Evolutionary conservation across 1,140 invertebrate species (phyloP).

Genomic region (Lepidotrigona ventralis): DNA sequence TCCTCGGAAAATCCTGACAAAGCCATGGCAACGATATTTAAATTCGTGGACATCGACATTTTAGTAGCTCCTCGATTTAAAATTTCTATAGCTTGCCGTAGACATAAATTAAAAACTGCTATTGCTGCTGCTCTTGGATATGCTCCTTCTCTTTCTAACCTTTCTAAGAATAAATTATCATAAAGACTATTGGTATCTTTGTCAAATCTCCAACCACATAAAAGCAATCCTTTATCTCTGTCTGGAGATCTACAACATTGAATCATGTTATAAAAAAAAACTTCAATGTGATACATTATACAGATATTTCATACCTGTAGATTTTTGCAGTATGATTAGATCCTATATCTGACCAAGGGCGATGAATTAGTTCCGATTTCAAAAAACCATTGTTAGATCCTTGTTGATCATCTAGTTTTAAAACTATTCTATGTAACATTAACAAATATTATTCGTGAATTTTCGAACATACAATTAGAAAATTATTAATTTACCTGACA

Average conservation of each 20-base stretch:
- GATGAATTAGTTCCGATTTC: slow-evolving; percentile 75
- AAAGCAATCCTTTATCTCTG: slow-evolving; percentile 87
- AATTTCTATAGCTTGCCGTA: slow-evolving; percentile 91
- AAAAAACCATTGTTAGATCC: slow-evolving; percentile 69
- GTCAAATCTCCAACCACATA: slow-evolving; percentile 94
- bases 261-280: slow-evolving; percentile 3
- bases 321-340: slow-evolving; percentile 77
- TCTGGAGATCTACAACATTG: slow-evolving; percentile 84
- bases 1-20: slow-evolving; percentile 93
- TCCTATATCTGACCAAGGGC: slow-evolving; percentile 77
- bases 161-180: slow-evolving; percentile 81
- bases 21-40: slow-evolving; percentile 92
- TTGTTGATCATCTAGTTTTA: slow-evolving; percentile 75
- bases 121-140: slow-evolving; percentile 94
- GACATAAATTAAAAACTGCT: slow-evolving; percentile 93
- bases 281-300: not conserved
- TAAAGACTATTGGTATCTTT: slow-evolving; percentile 80
- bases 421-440: slow-evolving; percentile 70
- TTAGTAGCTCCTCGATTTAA: slow-evolving; percentile 85
- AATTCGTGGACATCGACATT: slow-evolving; percentile 72
- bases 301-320: slow-evolving; percentile 67
- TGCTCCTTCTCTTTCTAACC: slow-evolving; percentile 83
- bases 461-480: not conserved
- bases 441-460: slow-evolving; percentile 24
- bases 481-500: slow-evolving; percentile 76